Percentiles rank a stretch among this genome's conserved stretches.
These are phyloP conservation scores for Pteropus rufus DNA, from an alignment of 2,797 vertebrate species.

Conservation along the genomic window DNA sequence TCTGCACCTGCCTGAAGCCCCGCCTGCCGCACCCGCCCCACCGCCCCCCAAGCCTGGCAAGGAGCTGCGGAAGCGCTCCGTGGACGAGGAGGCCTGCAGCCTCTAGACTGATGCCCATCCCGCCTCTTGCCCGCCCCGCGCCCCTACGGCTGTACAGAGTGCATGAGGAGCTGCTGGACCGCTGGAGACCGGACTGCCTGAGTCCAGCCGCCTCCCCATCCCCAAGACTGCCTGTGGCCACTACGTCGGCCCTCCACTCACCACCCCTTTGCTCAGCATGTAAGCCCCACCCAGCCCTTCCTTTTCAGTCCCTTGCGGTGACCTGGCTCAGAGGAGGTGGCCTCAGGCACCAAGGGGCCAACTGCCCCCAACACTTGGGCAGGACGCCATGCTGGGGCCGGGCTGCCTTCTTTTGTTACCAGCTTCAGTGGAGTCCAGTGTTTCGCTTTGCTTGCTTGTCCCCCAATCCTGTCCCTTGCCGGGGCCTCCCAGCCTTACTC, in stretches of 20 bases:
- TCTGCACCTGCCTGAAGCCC: slow-evolving; percentile 76
- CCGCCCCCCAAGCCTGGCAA: slow-evolving; percentile 84
- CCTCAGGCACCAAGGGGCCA: background rate
- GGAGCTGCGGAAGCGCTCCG: slow-evolving; percentile 87
- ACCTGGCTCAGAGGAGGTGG: slow-evolving; percentile 38
- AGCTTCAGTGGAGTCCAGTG: slow-evolving; percentile 62
- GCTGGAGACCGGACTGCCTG: background rate
- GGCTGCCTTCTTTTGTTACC: slow-evolving; percentile 16
- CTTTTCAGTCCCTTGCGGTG: background rate
- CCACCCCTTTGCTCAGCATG: slow-evolving; percentile 72
- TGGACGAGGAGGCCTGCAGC: slow-evolving; percentile 85
- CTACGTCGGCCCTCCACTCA: background rate
- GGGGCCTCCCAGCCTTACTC: background rate
- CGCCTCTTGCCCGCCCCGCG: background rate
- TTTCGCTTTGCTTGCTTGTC: slow-evolving; percentile 68
- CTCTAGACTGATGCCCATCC: slow-evolving; percentile 79
- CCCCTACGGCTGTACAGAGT: slow-evolving; percentile 25
- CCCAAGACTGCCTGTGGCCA: slow-evolving; percentile 21
- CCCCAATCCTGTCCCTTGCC: slow-evolving; percentile 30
- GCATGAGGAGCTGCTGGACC: slow-evolving; percentile 62
- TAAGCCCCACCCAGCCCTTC: slow-evolving; percentile 11
- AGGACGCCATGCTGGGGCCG: background rate
- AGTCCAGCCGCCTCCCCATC: slow-evolving; percentile 13
- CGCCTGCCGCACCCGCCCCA: slow-evolving; percentile 78
- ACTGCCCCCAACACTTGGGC: background rate